A percentile compares a stretch with the other conserved stretches of the same genome.
Conservation (phyloP, 2,888 invertebrate species). For the Lepidocyrtinus sp. region DNA sequence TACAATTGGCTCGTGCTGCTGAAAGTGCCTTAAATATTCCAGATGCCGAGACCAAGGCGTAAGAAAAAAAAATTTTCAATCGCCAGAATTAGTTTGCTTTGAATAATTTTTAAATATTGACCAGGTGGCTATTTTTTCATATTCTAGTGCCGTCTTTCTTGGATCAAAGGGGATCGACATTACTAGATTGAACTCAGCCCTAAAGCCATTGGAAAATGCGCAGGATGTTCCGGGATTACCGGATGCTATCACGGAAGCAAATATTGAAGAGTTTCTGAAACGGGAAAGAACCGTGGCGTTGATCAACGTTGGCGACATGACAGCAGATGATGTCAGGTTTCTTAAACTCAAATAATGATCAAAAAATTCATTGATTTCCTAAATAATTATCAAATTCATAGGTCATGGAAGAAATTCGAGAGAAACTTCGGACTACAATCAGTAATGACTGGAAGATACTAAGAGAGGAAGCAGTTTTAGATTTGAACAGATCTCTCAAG, state of each 20-base stretch:
- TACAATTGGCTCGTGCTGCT: slow-evolving; percentile 88
- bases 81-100: too few relatives aligned
- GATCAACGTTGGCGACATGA: slow-evolving; percentile 90
- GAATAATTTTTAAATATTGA: too few relatives aligned
- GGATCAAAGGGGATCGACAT: slow-evolving; percentile 94
- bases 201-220: slow-evolving; percentile 89
- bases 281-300: slow-evolving; percentile 97
- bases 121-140: neutral
- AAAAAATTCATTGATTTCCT: too few relatives aligned
- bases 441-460: slow-evolving; percentile 93
- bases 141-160: slow-evolving; percentile 85
- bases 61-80: too few relatives aligned
- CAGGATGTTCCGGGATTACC: slow-evolving; percentile 79
- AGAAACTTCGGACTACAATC: slow-evolving; percentile 82
- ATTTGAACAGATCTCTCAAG: slow-evolving; percentile 89
- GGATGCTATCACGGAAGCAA: slow-evolving; percentile 93
- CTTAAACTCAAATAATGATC: too few relatives aligned
- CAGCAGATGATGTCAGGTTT: slow-evolving; percentile 75
- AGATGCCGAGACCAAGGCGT: slow-evolving; percentile 89
- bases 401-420: slow-evolving; percentile 77
- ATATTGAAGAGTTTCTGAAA: slow-evolving; percentile 89
- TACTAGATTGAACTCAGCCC: slow-evolving; percentile 91
- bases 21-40: slow-evolving; percentile 51
- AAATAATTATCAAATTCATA: too few relatives aligned
- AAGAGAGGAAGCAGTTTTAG: slow-evolving; percentile 89